A percentile compares a stretch with the other conserved stretches of the same genome.
Evolutionary conservation across 1,140 invertebrate species (phyloP).

Genomic region (Heliconius eleuchia): DNA sequence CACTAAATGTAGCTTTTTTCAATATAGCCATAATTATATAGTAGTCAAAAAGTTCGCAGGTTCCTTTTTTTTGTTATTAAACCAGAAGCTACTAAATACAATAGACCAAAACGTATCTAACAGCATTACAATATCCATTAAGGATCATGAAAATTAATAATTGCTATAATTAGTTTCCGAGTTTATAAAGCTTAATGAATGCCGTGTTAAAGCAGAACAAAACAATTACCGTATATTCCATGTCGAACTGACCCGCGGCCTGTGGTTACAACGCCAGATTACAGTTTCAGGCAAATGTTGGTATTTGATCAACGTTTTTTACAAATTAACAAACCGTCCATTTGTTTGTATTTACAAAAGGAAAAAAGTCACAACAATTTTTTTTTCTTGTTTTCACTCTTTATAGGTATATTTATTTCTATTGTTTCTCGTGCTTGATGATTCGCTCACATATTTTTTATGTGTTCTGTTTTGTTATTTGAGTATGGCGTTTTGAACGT

Average conservation of each 20-base stretch:
- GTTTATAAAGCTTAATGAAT: conserved; percentile 10
- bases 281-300: neutral
- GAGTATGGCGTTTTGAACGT: too few species aligned
- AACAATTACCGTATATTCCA: neutral
- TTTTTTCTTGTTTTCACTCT: neutral
- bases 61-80: neutral
- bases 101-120: neutral
- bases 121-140: neutral
- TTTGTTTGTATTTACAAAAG: neutral
- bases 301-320: conserved; percentile 6
- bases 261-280: neutral
- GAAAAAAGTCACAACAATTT: neutral
- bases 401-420: neutral
- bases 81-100: neutral
- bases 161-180: neutral
- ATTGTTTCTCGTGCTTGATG: neutral
- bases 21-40: too few species aligned
- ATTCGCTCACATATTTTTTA: neutral
- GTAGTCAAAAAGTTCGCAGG: too few species aligned
- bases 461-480: neutral
- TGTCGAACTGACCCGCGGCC: neutral
- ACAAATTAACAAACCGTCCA: conserved; percentile 2
- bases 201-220: neutral
- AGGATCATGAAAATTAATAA: neutral
- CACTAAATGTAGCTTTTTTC: too few species aligned